Percentiles rank a stretch among this genome's conserved stretches.
These are phyloP conservation scores for Prunella himalayana DNA, from an alignment of 2,113 vertebrate genomes.

Conservation along the genomic window DNA sequence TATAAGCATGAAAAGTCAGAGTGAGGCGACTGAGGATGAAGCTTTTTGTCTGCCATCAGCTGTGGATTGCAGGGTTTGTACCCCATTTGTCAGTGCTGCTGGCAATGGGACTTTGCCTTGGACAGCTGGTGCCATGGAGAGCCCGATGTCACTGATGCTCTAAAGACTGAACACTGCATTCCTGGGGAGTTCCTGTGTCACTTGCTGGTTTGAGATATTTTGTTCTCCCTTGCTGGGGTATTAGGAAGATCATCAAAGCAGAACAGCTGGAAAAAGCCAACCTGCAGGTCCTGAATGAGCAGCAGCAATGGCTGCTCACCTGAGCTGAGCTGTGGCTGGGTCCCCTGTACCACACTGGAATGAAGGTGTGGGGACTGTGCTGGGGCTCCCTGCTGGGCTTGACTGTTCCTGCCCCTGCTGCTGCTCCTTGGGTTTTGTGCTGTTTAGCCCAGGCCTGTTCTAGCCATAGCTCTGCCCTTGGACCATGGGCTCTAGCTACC, in stretches of 20 bases:
- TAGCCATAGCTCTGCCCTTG: accelerated
- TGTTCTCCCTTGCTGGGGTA: neutral
- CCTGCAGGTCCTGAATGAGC: neutral
- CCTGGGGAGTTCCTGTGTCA: neutral
- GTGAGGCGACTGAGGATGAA: accelerated
- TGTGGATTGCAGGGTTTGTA: accelerated
- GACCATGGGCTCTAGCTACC: accelerated
- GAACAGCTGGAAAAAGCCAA: neutral
- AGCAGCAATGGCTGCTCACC: neutral
- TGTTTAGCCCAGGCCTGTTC: accelerated
- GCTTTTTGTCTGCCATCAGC: neutral
- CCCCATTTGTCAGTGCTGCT: neutral
- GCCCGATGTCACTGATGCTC: neutral
- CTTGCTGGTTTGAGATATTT: neutral
- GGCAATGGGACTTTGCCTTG: neutral
- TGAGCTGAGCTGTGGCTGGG: neutral
- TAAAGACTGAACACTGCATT: neutral
- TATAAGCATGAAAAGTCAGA: neutral
- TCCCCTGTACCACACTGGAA: neutral
- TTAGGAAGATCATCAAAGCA: neutral
- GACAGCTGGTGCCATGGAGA: neutral
- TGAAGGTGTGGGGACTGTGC: accelerated
- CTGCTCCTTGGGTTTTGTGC: neutral
- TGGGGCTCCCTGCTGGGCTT: neutral
- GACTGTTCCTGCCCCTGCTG: accelerated